Evolutionary conservation across 2,888 invertebrate species (phyloP).

Genomic region (Plagiodera versicolora): DNA sequence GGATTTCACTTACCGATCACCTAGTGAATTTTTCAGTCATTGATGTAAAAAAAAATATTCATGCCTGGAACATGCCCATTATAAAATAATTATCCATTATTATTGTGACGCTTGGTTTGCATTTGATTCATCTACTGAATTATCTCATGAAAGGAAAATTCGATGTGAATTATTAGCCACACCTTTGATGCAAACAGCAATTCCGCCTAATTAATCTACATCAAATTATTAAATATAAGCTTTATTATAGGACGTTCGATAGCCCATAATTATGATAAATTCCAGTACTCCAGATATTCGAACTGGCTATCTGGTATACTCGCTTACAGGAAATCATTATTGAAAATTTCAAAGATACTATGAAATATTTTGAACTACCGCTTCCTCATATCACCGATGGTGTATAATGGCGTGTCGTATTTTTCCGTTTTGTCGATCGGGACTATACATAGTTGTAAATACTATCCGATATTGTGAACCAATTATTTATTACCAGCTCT

Average conservation of each 20-base stretch:
- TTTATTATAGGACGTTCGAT: not conserved
- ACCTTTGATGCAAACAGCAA: not conserved
- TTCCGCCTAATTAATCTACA: not conserved
- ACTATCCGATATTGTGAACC: not conserved
- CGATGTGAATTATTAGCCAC: not conserved
- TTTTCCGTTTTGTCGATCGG: not conserved
- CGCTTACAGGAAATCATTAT: not conserved
- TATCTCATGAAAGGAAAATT: not conserved
- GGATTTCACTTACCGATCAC: no score
- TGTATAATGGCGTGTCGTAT: not conserved
- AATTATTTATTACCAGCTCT: not conserved
- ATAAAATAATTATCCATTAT: not conserved
- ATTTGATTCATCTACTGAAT: not conserved
- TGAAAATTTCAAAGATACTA: not conserved
- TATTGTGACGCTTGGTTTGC: not conserved
- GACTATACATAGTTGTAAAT: not conserved
- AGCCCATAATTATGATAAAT: not conserved
- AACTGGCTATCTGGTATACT: not conserved
- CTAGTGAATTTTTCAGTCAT: no score
- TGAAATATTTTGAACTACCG: not conserved
- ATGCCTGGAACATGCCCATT: not conserved
- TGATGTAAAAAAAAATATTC: no score
- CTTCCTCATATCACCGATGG: not conserved
- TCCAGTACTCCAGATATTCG: not conserved
- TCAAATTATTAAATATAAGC: not conserved